Conservation (phyloP, 2,797 vertebrate genomes). For the Dendrocincla fuliginosa region DNA sequence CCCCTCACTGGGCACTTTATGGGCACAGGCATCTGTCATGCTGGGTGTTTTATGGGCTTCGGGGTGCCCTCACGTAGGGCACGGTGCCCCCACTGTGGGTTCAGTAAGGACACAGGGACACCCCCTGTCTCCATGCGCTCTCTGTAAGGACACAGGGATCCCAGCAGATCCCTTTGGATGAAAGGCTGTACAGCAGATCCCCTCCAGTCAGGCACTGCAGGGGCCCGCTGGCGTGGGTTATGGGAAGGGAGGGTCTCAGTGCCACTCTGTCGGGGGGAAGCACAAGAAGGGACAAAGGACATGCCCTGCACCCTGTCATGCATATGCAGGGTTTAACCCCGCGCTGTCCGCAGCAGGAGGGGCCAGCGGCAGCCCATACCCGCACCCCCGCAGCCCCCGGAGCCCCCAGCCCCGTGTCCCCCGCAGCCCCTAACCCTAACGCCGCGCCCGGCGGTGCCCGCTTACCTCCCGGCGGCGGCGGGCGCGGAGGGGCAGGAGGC, state of each 20-base stretch:
- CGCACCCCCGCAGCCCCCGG: neutral
- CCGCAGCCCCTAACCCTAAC: neutral
- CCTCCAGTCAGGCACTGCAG: slow-evolving; percentile 2
- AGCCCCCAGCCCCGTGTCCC: neutral
- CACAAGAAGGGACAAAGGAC: neutral
- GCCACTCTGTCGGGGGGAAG: neutral
- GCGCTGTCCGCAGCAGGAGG: neutral
- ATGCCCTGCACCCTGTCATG: neutral
- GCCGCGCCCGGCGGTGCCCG: neutral
- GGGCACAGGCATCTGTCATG: neutral
- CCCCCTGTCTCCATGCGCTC: accelerated
- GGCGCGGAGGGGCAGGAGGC: slow-evolving; percentile 84
- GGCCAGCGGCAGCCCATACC: neutral
- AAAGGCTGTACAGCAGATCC: neutral
- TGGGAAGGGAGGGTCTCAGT: neutral
- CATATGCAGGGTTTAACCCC: neutral
- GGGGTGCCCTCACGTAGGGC: neutral
- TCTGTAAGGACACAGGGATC: neutral
- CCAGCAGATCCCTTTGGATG: neutral
- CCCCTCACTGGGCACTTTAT: neutral
- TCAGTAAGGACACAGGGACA: neutral
- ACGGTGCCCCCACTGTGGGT: neutral
- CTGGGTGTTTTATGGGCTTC: neutral
- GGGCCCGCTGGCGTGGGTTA: neutral
- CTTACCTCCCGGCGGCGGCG: slow-evolving; percentile 85